Evolutionary conservation across 2,888 invertebrate genomes (phyloP), one percentile per base, ranked within the genome.

Genomic region (Zaprionus lineosus): DNA sequence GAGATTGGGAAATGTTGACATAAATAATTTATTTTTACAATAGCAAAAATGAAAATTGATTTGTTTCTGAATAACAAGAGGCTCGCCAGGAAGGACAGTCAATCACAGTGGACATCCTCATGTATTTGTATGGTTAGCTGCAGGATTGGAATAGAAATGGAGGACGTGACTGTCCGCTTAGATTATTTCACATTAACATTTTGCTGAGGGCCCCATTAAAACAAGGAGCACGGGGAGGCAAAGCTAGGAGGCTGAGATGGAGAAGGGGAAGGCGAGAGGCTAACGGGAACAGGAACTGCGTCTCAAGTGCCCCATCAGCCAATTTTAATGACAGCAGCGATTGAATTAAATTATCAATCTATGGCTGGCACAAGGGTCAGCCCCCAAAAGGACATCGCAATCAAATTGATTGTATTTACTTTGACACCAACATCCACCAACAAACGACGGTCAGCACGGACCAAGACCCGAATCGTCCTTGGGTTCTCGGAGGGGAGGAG

Each of bases 371-470:
- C 53, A 64, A 50, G 82, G 76, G 78, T 78, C 66, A 50, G 6
- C 4, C 9, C 18, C 36, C 9, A 44, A 69, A 66, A 59, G 58
- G 66, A 58, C 56, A 58, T 44, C 70, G 51, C 84, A 83, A 84
- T 76, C 79, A 81, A 79, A 84, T 79, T 79, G 84, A 84, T 84
- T 79, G 76, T 84, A 81, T 79, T 79, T 79, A 76, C 77, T 79
- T 79, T 79, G 83, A 83, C 76, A 79, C 76, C 76, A 83, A 64
- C 43, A 43, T 44, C 44, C 47, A n/a, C n/a, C n/a, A n/a, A 44
- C 67, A 46, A 33, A 28, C 40, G 40, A 53, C 31, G 48, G 60
- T 37, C 58, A 31, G 18, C 24, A n/a, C n/a, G n/a, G n/a, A n/a
- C n/a, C n/a, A n/a, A n/a, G n/a, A n/a, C n/a, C n/a, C n/a, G n/a